Conservation (phyloP, 1,140 invertebrate species). For the Trichonephila clavipes region DNA sequence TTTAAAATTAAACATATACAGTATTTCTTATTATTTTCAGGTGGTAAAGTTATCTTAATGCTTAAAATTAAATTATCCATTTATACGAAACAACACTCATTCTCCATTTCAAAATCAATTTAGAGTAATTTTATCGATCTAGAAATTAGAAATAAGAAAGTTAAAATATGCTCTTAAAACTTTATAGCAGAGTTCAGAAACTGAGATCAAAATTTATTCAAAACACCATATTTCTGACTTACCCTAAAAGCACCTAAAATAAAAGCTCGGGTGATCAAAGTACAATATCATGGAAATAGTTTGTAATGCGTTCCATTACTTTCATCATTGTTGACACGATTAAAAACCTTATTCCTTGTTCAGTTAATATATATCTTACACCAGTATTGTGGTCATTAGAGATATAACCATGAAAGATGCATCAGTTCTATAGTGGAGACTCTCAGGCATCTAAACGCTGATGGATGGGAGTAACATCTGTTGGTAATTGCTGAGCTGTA, state of each 20-base stretch:
- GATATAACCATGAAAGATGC: conserved; percentile 29
- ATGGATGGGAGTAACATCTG: conserved; percentile 55
- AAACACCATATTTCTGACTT: neutral
- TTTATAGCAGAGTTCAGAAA: too few species aligned
- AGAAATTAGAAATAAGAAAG: too few species aligned
- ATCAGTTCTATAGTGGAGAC: neutral
- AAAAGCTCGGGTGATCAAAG: neutral
- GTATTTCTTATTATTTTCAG: too few species aligned
- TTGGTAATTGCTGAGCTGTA: conserved; percentile 56
- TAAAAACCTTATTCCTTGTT: neutral
- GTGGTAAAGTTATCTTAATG: too few species aligned
- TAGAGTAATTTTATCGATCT: too few species aligned
- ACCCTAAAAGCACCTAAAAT: neutral
- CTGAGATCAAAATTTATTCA: too few species aligned
- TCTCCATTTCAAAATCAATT: too few species aligned
- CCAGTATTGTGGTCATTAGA: neutral
- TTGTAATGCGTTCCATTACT: neutral
- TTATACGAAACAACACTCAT: too few species aligned
- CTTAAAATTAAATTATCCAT: too few species aligned
- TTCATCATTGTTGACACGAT: neutral
- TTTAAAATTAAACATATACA: too few species aligned
- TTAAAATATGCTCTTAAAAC: too few species aligned
- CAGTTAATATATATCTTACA: neutral
- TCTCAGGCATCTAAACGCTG: neutral
- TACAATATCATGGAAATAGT: neutral